Conservation (phyloP, 2,113 vertebrate genomes). For the Semnopithecus entellus region DNA sequence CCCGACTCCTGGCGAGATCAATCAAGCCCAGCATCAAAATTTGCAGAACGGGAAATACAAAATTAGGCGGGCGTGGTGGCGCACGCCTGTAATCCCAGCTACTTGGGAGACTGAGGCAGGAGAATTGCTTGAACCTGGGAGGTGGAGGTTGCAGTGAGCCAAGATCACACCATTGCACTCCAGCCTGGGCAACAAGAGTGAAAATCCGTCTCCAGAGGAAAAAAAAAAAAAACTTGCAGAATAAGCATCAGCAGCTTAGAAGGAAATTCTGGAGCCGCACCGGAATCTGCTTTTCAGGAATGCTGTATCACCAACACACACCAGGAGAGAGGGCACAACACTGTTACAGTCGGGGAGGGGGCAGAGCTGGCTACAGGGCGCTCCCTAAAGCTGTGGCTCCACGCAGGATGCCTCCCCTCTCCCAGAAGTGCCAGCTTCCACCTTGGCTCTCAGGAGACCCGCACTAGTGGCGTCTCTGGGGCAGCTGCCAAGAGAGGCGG, state of each 20-base stretch:
- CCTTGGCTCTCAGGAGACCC: not conserved
- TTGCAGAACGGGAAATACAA: not conserved
- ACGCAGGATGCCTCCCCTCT: too few species aligned
- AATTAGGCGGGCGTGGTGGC: too few species aligned
- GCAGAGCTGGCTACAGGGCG: not conserved
- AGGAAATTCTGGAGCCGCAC: not conserved
- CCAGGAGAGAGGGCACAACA: not conserved
- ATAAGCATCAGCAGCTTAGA: not conserved
- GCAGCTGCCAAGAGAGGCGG: not conserved
- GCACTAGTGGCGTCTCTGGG: not conserved
- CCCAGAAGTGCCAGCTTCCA: not conserved
- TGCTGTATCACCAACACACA: rapidly evolving
- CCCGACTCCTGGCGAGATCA: not conserved
- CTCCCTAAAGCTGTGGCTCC: not conserved
- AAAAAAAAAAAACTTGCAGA: not conserved
- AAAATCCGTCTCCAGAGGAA: too few species aligned
- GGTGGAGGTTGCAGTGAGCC: too few species aligned
- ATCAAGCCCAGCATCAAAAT: not conserved
- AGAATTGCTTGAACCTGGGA: too few species aligned
- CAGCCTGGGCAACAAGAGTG: too few species aligned
- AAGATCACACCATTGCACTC: too few species aligned
- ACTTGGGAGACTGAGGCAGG: too few species aligned
- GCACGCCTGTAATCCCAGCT: too few species aligned
- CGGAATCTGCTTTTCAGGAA: not conserved
- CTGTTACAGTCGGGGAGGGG: too few species aligned